Evolutionary conservation across 1,140 invertebrate genomes (phyloP).

Genomic region (Hycleus phaleratus): DNA sequence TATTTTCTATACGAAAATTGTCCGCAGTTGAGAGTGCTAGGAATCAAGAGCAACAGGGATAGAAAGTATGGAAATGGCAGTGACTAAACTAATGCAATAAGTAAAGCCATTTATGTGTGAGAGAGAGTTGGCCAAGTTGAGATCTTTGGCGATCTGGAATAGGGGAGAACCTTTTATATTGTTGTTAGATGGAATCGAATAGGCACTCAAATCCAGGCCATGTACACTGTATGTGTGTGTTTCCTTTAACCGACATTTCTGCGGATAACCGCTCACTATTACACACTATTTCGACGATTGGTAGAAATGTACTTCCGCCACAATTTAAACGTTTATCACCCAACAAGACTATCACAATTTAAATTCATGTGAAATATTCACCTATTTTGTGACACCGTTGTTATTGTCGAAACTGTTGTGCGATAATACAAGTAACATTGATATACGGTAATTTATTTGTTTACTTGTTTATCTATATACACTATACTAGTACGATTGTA

Average conservation of each 20-base stretch:
- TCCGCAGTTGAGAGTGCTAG: no score
- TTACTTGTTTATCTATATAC: no score
- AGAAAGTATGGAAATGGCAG: slow-evolving; percentile 11
- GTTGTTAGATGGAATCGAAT: slow-evolving; percentile 3
- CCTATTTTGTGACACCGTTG: no score
- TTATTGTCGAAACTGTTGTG: no score
- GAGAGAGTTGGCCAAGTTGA: slow-evolving; percentile 18
- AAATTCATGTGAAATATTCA: no score
- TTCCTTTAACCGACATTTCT: slow-evolving; percentile 11
- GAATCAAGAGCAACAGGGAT: no score
- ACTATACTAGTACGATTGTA: neutral
- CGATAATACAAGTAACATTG: no score
- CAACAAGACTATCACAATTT: no score
- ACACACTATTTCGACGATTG: slow-evolving; percentile 9
- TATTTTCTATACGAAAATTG: no score
- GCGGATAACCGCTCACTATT: slow-evolving; percentile 20
- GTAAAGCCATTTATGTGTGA: slow-evolving; percentile 30
- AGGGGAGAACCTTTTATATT: slow-evolving; percentile 23
- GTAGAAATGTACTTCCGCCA: neutral
- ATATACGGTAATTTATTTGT: no score
- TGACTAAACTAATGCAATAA: slow-evolving; percentile 31
- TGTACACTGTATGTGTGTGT: neutral
- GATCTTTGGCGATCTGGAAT: slow-evolving; percentile 25
- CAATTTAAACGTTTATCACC: no score
- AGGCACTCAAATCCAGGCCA: slow-evolving; percentile 12